phyloP scores from a whole-genome alignment of 2,797 vertebrate genomes.

The Miichthys miiuy region DNA sequence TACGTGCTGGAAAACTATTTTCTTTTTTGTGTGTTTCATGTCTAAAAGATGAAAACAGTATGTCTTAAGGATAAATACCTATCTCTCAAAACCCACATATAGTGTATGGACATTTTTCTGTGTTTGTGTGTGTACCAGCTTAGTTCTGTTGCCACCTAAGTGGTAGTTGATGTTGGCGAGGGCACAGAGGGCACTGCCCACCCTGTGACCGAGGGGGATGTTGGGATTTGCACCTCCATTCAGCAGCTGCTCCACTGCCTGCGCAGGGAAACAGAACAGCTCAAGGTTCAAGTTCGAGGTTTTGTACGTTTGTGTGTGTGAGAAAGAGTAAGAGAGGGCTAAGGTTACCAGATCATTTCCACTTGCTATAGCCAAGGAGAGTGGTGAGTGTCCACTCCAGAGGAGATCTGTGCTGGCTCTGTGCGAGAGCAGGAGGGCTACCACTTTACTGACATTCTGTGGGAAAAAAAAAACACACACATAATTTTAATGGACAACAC shows the following conservation, averaged over 20 bases:
- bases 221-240: slow-evolving; percentile 88
- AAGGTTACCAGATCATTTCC: slow-evolving; percentile 88
- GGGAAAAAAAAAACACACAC: slow-evolving; percentile 10
- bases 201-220: slow-evolving; percentile 75
- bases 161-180: slow-evolving; percentile 84
- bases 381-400: slow-evolving; percentile 92
- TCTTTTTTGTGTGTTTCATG: background rate
- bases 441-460: slow-evolving; percentile 85
- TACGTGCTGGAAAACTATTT: no score
- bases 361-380: slow-evolving; percentile 90
- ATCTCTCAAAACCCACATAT: background rate
- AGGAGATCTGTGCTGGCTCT: slow-evolving; percentile 84
- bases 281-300: background rate
- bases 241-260: slow-evolving; percentile 89
- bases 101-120: background rate
- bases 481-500: background rate
- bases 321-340: no score
- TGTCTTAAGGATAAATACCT: no score
- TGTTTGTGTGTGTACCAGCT: slow-evolving; percentile 81
- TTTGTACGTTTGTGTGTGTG: background rate
- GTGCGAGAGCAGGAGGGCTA: slow-evolving; percentile 86
- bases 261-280: background rate
- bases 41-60: background rate
- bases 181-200: slow-evolving; percentile 88
- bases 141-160: slow-evolving; percentile 71